These are phyloP conservation scores for Procavia capensis DNA, from an alignment of 2,113 vertebrate genomes.

Conservation along the genomic window DNA sequence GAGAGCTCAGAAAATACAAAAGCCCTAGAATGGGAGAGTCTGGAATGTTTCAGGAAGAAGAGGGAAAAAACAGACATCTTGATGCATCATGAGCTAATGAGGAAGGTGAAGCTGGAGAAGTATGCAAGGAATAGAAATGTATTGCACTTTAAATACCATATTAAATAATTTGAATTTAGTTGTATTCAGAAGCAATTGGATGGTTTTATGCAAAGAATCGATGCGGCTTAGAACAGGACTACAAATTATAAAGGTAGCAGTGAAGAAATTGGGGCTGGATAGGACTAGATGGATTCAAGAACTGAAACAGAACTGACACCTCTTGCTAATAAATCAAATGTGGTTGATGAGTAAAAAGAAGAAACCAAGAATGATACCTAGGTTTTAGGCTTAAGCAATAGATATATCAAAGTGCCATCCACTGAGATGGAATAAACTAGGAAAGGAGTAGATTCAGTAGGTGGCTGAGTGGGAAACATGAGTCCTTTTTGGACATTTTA, in stretches of 20 bases:
- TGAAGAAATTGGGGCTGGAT: not conserved
- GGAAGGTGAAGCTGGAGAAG: not conserved
- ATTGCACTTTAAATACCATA: not conserved
- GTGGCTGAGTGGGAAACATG: not conserved
- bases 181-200: not conserved
- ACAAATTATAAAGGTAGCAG: not conserved
- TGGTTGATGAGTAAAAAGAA: not conserved
- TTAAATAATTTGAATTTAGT: not conserved
- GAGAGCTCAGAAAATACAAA: not conserved
- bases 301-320: not conserved
- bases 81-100: not conserved
- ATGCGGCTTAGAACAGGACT: no score
- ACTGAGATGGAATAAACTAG: not conserved
- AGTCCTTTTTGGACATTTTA: not conserved
- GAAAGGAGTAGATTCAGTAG: not conserved
- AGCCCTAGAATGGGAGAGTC: not conserved
- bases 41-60: not conserved
- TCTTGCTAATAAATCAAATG: not conserved
- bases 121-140: not conserved
- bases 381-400: not conserved
- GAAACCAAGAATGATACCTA: no score
- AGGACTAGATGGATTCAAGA: not conserved
- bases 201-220: not conserved
- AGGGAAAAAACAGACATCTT: not conserved
- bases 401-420: not conserved